These are phyloP conservation scores for Chalcosyrphus nemorum DNA, from an alignment of 2,888 invertebrate genomes.

Conservation along the genomic window DNA sequence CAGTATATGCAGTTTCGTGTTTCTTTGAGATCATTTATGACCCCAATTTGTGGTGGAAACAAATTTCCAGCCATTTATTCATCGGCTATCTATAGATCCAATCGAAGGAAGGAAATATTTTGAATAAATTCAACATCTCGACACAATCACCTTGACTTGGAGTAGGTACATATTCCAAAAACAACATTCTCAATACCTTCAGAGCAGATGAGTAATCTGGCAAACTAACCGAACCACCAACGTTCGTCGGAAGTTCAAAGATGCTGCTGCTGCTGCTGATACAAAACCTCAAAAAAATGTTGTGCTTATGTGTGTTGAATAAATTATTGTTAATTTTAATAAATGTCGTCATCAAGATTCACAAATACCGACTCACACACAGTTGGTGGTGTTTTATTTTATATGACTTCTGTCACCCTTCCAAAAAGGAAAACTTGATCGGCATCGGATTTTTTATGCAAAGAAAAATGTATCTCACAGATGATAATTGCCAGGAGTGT, in stretches of 20 bases:
- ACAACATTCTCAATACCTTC: slow-evolving; percentile 18
- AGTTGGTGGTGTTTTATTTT: not conserved
- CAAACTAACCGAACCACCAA: too few species aligned
- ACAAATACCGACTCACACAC: slow-evolving; percentile 4
- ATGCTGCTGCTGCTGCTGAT: not conserved
- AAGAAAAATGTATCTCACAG: not conserved
- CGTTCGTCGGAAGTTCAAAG: slow-evolving; percentile 48
- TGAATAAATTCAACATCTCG: not conserved
- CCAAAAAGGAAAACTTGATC: not conserved
- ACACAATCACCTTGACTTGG: slow-evolving; percentile 43
- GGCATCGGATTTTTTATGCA: slow-evolving; percentile 24
- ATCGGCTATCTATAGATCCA: slow-evolving; percentile 40
- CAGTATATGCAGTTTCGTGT: not conserved
- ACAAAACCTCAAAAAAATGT: slow-evolving; percentile 10
- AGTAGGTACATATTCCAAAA: not conserved
- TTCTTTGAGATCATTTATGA: slow-evolving; percentile 3
- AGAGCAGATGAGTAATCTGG: slow-evolving; percentile 36
- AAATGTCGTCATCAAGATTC: slow-evolving; percentile 51
- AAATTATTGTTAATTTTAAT: slow-evolving; percentile 42
- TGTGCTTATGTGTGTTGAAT: slow-evolving; percentile 15
- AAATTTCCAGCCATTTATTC: slow-evolving; percentile 28
- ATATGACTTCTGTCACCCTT: slow-evolving; percentile 23
- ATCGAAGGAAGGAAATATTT: not conserved
- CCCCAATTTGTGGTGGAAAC: slow-evolving; percentile 1
- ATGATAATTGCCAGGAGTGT: slow-evolving; percentile 34